These are phyloP conservation scores for Lophura nycthemera DNA, from an alignment of 2,113 vertebrate genomes.

Conservation along the genomic window DNA sequence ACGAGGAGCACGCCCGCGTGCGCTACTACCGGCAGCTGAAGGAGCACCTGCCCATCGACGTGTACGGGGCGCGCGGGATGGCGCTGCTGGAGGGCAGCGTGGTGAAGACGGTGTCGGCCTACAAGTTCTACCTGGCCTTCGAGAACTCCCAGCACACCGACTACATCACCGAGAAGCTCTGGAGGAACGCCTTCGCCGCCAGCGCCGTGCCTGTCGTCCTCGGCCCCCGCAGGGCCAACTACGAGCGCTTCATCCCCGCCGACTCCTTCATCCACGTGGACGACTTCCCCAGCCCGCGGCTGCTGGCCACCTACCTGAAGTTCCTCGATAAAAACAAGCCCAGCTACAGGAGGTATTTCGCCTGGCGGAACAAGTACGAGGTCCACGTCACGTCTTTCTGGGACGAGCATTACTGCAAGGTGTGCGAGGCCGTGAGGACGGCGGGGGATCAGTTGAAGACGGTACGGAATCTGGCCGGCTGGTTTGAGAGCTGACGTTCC, in stretches of 20 bases:
- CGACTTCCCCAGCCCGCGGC: conserved; percentile 84
- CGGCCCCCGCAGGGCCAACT: conserved; percentile 87
- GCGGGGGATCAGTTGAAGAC: conserved; percentile 71
- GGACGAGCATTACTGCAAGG: conserved; percentile 88
- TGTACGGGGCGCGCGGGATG: conserved; percentile 81
- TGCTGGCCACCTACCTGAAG: conserved; percentile 87
- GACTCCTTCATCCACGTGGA: conserved; percentile 93
- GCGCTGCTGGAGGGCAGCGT: conserved; percentile 72
- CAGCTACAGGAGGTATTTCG: conserved; percentile 82
- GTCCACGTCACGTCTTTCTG: conserved; percentile 84
- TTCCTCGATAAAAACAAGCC: conserved; percentile 80
- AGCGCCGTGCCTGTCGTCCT: conserved; percentile 89
- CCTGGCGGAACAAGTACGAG: conserved; percentile 84
- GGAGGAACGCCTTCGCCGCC: conserved; percentile 87
- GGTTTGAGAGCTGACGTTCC: conserved; percentile 83
- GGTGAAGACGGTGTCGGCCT: conserved; percentile 79
- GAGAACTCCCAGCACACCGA: conserved; percentile 94
- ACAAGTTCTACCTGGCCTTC: conserved; percentile 95
- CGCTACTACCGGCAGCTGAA: conserved; percentile 83
- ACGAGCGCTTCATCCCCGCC: conserved; percentile 88
- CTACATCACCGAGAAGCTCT: conserved; percentile 96
- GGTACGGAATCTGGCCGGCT: conserved; percentile 77
- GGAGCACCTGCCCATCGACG: conserved; percentile 82
- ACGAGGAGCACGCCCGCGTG: conserved; percentile 85
- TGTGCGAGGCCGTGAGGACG: conserved; percentile 78